phyloP scores from a whole-genome alignment of 2,113 vertebrate genomes.

The Larimichthys crocea region DNA sequence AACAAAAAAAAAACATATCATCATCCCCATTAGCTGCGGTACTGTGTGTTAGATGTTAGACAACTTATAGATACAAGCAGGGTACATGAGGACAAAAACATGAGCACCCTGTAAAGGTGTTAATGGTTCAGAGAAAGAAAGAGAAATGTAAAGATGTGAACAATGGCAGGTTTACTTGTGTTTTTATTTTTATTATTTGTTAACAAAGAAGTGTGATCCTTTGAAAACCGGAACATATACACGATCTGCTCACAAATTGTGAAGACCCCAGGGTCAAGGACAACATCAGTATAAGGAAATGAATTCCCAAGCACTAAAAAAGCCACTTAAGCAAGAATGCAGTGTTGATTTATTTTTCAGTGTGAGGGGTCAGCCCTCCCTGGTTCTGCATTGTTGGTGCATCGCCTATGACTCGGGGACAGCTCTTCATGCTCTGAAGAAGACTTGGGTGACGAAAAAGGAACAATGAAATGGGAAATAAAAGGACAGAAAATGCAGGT shows the following conservation, averaged over 20 bases:
- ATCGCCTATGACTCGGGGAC: conserved; percentile 84
- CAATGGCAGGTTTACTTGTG: conserved; percentile 48
- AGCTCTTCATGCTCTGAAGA: conserved; percentile 71
- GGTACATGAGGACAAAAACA: conserved; percentile 18
- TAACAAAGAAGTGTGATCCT: conserved; percentile 51
- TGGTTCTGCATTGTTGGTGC: conserved; percentile 81
- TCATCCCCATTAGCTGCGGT: conserved; percentile 28
- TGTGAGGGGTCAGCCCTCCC: conserved; percentile 79
- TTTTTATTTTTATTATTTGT: conserved; percentile 46
- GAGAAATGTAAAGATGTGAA: conserved; percentile 20
- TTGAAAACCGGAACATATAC: conserved; percentile 81
- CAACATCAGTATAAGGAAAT: conserved; percentile 86
- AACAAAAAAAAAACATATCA: conserved; percentile 11
- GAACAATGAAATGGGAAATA: conserved; percentile 42
- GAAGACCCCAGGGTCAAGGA: conserved; percentile 91
- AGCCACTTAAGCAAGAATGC: conserved; percentile 93
- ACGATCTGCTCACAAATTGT: conserved; percentile 87
- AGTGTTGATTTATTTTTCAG: conserved; percentile 92
- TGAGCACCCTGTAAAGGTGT: background rate
- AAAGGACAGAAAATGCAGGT: conserved; percentile 31
- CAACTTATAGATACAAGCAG: conserved; percentile 6
- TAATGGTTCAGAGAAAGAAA: conserved; percentile 2
- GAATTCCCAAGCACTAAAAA: conserved; percentile 86
- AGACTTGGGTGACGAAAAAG: conserved; percentile 55
- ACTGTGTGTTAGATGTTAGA: conserved; percentile 31